Evolutionary conservation across 2,113 vertebrate species (phyloP), one percentile per base, ranked within the genome.

Genomic region (Sorex araneus): DNA sequence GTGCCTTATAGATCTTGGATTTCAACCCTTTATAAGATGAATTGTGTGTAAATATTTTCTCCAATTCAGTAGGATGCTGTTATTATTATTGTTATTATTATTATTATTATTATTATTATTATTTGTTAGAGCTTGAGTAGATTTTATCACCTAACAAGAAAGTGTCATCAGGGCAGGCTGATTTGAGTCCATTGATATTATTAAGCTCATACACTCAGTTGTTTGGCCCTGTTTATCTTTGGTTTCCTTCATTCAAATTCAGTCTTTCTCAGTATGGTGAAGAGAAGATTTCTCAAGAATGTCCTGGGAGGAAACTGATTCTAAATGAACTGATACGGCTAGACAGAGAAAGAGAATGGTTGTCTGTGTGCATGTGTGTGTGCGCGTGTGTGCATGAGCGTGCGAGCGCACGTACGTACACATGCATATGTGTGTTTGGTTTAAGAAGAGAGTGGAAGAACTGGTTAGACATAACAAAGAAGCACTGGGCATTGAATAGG

Each of bases 211-310:
- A 67, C 40, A 83, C 34, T 23, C 34, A 34, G 64, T 36, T 77
- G 64, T 21, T 15, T 19, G 8, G 19, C 9, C 9, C 32, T 21
- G 0, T 85, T 91, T 85, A 54, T 34, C 64, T 25, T 88, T 85
- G 69, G 32, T 89, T 94, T 87, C 11, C 32, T 96, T 74, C 91
- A 82, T 91, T 25, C 85, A 25, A 30, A 74, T 84, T 79, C 63
- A 78, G 57, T 3, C 27, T 86, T 16, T 82, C 36, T 70, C 66
- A 8, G 64, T 66, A 16, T 64, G 45, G 19, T 90, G 40, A 23
- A 83, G 71, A 71, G 47, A 83, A 66, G 82, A 43, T 28, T 67
- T 90, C n/a, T 80, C 23, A 71, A 80, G 86, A 83, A 70, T 16
- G 15, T 82, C 54, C 27, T n/a, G 85, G 82, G 21, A 54, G 85